phyloP scores from a whole-genome alignment of 1,140 invertebrate genomes.

The Pseudoatta argentina region DNA sequence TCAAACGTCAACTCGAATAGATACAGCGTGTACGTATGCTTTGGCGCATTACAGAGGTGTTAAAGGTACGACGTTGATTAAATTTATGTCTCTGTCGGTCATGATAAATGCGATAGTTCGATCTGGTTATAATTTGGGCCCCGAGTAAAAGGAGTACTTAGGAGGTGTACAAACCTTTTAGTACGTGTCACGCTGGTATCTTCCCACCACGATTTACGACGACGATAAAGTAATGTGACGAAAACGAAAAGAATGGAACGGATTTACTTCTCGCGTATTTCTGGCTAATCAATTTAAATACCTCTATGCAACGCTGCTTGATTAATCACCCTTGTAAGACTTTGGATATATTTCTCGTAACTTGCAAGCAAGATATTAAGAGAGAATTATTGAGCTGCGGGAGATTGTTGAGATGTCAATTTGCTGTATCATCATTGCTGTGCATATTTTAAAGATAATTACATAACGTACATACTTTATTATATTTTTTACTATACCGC shows the following conservation, averaged over 20 bases:
- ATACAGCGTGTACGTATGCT: constrained; percentile 39
- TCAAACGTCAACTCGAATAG: constrained; percentile 29
- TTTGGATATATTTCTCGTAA: constrained; percentile 11
- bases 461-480: not conserved
- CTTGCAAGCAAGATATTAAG: constrained; percentile 1
- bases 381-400: constrained; percentile 23
- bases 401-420: not conserved
- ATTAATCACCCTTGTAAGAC: constrained; percentile 28
- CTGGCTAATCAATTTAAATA: constrained; percentile 46
- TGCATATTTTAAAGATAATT: constrained; percentile 1
- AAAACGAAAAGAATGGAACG: constrained; percentile 41
- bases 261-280: constrained; percentile 31
- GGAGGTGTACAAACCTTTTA: constrained; percentile 45
- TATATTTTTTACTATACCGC: not conserved
- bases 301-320: constrained; percentile 3
- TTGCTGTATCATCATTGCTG: not conserved
- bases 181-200: constrained; percentile 41
- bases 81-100: constrained; percentile 71
- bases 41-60: constrained; percentile 49
- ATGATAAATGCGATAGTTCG: constrained; percentile 72
- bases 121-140: constrained; percentile 71
- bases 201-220: constrained; percentile 58
- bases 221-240: constrained; percentile 47
- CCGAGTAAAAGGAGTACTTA: constrained; percentile 49
- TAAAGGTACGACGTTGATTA: constrained; percentile 68